Evolutionary conservation across 2,888 invertebrate species (phyloP).

Genomic region (Hyalella azteca): DNA sequence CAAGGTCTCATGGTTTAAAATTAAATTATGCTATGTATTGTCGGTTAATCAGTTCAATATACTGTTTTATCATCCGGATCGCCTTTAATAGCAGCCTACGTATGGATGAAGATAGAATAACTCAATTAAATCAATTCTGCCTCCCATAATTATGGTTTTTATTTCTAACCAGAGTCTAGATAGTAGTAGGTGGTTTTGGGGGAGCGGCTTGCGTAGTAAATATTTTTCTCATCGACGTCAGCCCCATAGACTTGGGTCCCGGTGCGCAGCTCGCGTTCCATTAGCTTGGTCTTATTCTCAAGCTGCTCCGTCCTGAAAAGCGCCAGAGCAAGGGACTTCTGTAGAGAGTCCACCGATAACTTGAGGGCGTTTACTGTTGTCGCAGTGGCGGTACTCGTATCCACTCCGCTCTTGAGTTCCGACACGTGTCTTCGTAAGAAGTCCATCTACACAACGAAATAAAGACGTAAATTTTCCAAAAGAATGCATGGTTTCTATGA

Average conservation of each 20-base stretch:
- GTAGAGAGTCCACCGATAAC: constrained; percentile 15
- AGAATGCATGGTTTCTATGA: too few species aligned
- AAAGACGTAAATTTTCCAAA: too few species aligned
- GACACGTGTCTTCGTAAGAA: constrained; percentile 46
- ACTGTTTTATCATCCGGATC: too few species aligned
- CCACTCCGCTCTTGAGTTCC: constrained; percentile 27
- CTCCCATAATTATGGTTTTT: not conserved
- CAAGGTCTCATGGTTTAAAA: too few species aligned
- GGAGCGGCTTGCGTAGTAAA: constrained; percentile 24
- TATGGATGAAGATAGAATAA: too few species aligned
- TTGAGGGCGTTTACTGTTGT: constrained; percentile 2
- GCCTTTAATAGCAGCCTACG: too few species aligned
- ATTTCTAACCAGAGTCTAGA: not conserved
- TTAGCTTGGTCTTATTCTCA: not conserved
- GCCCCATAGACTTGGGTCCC: not conserved
- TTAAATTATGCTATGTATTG: too few species aligned
- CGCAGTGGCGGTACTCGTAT: not conserved
- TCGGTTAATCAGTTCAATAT: too few species aligned
- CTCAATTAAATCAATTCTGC: not conserved
- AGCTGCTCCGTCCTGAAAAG: constrained; percentile 8
- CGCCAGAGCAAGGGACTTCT: constrained; percentile 15
- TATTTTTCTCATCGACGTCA: constrained; percentile 10
- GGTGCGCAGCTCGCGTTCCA: not conserved
- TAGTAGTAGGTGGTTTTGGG: constrained; percentile 38
- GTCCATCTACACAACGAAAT: constrained; percentile 40